A percentile compares a stretch with the other conserved stretches of the same genome.
phyloP scores from a whole-genome alignment of 1,140 invertebrate species.

The Ridgeia piscesae region DNA sequence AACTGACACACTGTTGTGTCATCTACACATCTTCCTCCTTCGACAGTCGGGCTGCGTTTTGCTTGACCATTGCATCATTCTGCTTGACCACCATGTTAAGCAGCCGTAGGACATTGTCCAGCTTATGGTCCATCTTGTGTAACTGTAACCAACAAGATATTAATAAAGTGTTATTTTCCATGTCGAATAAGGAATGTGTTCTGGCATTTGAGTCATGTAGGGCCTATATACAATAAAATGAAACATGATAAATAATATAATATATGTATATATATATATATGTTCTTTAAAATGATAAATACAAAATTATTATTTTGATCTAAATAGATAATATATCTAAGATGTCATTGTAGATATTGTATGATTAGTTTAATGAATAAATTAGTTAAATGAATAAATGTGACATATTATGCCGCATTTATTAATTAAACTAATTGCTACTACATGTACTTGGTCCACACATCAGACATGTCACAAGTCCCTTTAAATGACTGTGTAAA shows the following conservation, averaged over 20 bases:
- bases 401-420: not conserved
- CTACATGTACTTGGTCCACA: too few species aligned
- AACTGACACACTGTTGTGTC: not conserved
- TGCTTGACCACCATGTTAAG: constrained; percentile 63
- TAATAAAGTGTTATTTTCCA: too few species aligned
- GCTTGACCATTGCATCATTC: constrained; percentile 32
- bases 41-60: not conserved
- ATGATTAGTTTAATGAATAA: not conserved
- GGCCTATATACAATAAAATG: too few species aligned
- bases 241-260: too few species aligned
- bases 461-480: too few species aligned
- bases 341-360: not conserved
- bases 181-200: not conserved
- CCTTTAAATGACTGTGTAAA: too few species aligned
- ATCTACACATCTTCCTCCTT: not conserved
- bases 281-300: too few species aligned
- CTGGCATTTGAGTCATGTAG: too few species aligned
- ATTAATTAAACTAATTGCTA: too few species aligned
- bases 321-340: too few species aligned
- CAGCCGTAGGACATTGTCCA: constrained; percentile 70
- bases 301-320: too few species aligned
- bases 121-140: constrained; percentile 71
- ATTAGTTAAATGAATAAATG: not conserved
- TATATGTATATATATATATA: too few species aligned
- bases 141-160: constrained; percentile 60